phyloP scores from a whole-genome alignment of 1,140 invertebrate species.

The Drosophila miranda region DNA sequence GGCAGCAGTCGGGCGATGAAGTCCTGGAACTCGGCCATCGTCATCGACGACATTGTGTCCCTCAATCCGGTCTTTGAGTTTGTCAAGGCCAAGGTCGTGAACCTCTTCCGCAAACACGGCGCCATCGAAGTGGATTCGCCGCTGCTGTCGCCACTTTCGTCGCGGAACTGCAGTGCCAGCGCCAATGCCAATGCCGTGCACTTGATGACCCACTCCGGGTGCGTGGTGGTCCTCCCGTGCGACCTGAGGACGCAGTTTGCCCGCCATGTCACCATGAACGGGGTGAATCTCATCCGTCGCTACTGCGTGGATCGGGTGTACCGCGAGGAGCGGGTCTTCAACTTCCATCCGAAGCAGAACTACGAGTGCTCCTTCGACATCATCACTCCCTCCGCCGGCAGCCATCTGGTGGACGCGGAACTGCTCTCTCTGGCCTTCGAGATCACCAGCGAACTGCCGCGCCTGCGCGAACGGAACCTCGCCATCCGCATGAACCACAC shows the following conservation, averaged over 20 bases:
- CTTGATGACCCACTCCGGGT: conserved; percentile 93
- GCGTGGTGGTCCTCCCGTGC: conserved; percentile 90
- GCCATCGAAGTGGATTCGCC: conserved; percentile 89
- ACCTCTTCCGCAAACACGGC: conserved; percentile 90
- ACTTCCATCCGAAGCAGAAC: conserved; percentile 93
- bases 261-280: conserved; percentile 91
- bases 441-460: conserved; percentile 88
- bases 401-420: conserved; percentile 92
- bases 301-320: conserved; percentile 94
- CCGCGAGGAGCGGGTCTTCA: conserved; percentile 90
- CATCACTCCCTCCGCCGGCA: conserved; percentile 88
- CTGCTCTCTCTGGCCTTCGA: conserved; percentile 90
- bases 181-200: conserved; percentile 85
- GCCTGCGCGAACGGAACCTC: conserved; percentile 87
- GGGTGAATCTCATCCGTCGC: conserved; percentile 90
- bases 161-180: conserved; percentile 74
- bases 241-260: conserved; percentile 91
- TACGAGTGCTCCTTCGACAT: conserved; percentile 97
- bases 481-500: conserved; percentile 93
- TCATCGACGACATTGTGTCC: conserved; percentile 80
- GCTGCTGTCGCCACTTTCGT: conserved; percentile 88
- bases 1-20: conserved; percentile 82
- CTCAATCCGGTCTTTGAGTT: conserved; percentile 76
- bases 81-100: conserved; percentile 83
- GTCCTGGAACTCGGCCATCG: conserved; percentile 73